These are phyloP conservation scores for Latrodectus geometricus DNA, from an alignment of 1,140 invertebrate genomes.

Conservation along the genomic window DNA sequence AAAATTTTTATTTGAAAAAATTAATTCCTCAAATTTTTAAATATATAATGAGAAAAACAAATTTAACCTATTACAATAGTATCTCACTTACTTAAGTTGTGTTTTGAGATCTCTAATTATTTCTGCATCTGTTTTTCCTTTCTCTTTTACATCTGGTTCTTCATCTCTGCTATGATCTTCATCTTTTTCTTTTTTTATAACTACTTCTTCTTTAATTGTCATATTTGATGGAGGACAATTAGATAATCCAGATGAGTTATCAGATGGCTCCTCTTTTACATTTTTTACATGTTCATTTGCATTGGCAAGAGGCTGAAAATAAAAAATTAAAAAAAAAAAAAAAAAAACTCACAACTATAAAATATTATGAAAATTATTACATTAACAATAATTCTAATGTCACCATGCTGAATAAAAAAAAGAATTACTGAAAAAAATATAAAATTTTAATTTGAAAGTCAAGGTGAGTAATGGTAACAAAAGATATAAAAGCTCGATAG, in stretches of 20 bases:
- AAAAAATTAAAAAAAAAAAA: background rate
- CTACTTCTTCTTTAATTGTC: conserved; percentile 49
- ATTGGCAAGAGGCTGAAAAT: conserved; percentile 37
- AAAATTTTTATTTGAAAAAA: too few species aligned
- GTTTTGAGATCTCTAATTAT: conserved; percentile 86
- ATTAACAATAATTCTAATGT: too few species aligned
- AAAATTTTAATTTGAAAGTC: too few species aligned
- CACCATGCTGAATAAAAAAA: too few species aligned
- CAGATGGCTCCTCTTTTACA: conserved; percentile 39
- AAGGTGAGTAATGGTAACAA: too few species aligned
- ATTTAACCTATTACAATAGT: too few species aligned
- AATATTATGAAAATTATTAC: background rate
- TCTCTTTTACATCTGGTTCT: conserved; percentile 68
- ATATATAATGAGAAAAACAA: too few species aligned
- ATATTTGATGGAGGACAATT: conserved; percentile 27
- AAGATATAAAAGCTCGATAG: too few species aligned
- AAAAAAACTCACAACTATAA: too few species aligned
- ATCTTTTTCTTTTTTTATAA: conserved; percentile 63
- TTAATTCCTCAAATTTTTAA: too few species aligned
- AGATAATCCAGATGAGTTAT: conserved; percentile 29
- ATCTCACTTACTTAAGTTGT: conserved; percentile 85
- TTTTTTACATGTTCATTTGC: conserved; percentile 12
- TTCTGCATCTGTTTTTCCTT: conserved; percentile 74
- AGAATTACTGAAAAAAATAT: too few species aligned
- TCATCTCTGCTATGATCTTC: conserved; percentile 64